Evolutionary conservation across 2,797 vertebrate genomes (phyloP).

Genomic region (Urophycis tenuis): DNA sequence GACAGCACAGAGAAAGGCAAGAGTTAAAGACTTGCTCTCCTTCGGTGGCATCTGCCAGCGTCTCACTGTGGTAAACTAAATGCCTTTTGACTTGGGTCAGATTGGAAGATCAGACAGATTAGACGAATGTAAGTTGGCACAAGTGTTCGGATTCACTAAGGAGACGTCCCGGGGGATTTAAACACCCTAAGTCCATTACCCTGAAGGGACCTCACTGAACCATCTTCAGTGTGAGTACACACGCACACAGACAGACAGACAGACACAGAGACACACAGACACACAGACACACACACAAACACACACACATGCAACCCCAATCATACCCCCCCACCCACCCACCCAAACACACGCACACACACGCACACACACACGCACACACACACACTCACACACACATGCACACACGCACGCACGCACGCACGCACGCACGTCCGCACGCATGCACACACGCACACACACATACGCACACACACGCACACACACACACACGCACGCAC

Average conservation of each 20-base stretch:
- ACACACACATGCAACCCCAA: background rate
- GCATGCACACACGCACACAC: too few species aligned
- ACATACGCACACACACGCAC: background rate
- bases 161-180: constrained; percentile 49
- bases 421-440: too few species aligned
- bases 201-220: constrained; percentile 36
- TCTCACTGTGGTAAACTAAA: constrained; percentile 17
- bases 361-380: background rate
- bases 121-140: constrained; percentile 56
- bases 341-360: background rate
- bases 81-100: constrained; percentile 19
- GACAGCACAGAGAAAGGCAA: background rate
- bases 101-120: constrained; percentile 58
- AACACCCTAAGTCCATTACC: constrained; percentile 47
- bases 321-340: too few species aligned
- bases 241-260: background rate
- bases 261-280: background rate
- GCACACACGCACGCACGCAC: too few species aligned
- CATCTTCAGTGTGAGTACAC: constrained; percentile 5
- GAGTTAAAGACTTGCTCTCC: background rate
- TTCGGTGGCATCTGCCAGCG: background rate
- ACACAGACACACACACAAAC: too few species aligned
- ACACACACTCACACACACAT: background rate
- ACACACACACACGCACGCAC: too few species aligned
- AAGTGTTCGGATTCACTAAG: constrained; percentile 51